Evolutionary conservation across 2,888 invertebrate genomes (phyloP).

Genomic region (Agrochola lota): DNA sequence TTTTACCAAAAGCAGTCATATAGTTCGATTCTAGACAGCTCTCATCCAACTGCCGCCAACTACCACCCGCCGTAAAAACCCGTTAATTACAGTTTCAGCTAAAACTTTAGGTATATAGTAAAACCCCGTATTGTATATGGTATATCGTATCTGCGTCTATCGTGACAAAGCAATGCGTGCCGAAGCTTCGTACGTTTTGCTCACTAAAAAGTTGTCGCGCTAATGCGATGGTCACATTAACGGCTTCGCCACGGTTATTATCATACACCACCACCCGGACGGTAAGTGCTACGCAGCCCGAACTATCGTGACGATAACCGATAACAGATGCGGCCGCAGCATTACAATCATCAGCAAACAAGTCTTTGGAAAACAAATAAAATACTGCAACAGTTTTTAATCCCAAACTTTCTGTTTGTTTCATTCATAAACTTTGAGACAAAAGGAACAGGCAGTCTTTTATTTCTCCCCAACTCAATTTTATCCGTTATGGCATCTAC

Average conservation of each 20-base stretch:
- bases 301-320: too few relatives aligned
- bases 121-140: neutral
- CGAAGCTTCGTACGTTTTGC: too few relatives aligned
- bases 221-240: too few relatives aligned
- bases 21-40: neutral
- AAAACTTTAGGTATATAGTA: neutral
- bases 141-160: too few relatives aligned
- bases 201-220: too few relatives aligned
- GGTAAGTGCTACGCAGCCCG: too few relatives aligned
- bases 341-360: neutral
- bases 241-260: too few relatives aligned
- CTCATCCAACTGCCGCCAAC: neutral
- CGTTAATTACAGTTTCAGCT: neutral
- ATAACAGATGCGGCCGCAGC: too few relatives aligned
- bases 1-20: neutral
- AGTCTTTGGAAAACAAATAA: conserved; percentile 17
- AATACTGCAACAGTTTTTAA: conserved; percentile 24
- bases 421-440: conserved; percentile 37
- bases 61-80: neutral
- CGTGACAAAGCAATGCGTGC: too few relatives aligned
- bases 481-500: conserved; percentile 1
- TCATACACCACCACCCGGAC: too few relatives aligned
- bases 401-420: conserved; percentile 34
- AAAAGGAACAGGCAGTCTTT: conserved; percentile 34
- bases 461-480: conserved; percentile 42